Conservation (phyloP, 2,113 vertebrate species). For the Hippocampus guttulatus region DNA sequence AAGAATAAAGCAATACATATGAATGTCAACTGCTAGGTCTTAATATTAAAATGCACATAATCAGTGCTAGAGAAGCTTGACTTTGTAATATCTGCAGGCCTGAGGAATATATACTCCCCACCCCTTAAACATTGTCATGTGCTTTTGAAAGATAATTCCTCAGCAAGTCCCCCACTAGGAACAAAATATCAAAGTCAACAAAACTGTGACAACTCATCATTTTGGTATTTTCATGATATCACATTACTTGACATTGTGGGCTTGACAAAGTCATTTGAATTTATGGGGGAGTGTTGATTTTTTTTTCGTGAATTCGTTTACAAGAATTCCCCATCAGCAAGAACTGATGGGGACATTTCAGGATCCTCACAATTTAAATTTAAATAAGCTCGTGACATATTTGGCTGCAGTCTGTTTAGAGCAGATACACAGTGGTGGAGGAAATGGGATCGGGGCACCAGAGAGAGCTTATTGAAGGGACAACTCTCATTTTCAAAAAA, state of each 20-base stretch:
- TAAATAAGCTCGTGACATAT: slow-evolving; percentile 37
- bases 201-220: slow-evolving; percentile 9
- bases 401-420: slow-evolving; percentile 34
- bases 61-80: slow-evolving; percentile 5
- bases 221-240: slow-evolving; percentile 5
- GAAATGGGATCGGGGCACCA: slow-evolving; percentile 29
- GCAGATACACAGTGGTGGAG: slow-evolving; percentile 29
- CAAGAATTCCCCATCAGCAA: slow-evolving; percentile 28
- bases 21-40: slow-evolving; percentile 29
- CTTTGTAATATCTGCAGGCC: slow-evolving; percentile 14
- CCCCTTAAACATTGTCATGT: slow-evolving; percentile 1
- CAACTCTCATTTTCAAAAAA: slow-evolving; percentile 36
- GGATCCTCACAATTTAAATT: slow-evolving; percentile 26
- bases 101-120: neutral
- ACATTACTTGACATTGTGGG: slow-evolving; percentile 9
- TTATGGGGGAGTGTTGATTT: neutral
- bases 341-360: slow-evolving; percentile 3
- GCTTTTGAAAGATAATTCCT: slow-evolving; percentile 12
- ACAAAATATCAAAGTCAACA: neutral
- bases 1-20: slow-evolving; percentile 23
- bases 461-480: slow-evolving; percentile 53
- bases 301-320: slow-evolving; percentile 16
- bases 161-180: neutral
- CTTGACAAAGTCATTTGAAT: slow-evolving; percentile 13
- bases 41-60: slow-evolving; percentile 30